phyloP scores from a whole-genome alignment of 2,888 invertebrate genomes.

The Drosophila percnosoma region DNA sequence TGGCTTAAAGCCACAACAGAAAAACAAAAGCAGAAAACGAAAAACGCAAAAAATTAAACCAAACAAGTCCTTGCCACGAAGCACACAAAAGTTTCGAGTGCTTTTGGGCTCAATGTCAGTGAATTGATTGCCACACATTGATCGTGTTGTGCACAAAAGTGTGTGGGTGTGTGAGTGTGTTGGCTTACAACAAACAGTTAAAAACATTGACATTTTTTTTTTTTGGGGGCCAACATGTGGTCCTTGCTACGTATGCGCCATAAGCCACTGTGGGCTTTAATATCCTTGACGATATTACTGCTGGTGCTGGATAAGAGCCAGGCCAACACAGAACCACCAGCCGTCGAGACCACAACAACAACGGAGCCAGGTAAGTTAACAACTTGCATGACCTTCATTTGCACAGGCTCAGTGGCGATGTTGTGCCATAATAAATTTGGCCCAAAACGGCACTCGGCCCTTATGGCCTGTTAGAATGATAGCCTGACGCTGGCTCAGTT shows the following conservation, averaged over 20 bases:
- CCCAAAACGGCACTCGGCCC: slow-evolving; percentile 14
- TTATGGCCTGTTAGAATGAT: neutral
- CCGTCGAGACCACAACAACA: slow-evolving; percentile 75
- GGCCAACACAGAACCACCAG: slow-evolving; percentile 69
- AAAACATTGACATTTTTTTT: slow-evolving; percentile 23
- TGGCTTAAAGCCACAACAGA: slow-evolving; percentile 45
- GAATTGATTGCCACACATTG: slow-evolving; percentile 52
- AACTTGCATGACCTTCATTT: slow-evolving; percentile 48
- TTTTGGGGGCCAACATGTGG: slow-evolving; percentile 62
- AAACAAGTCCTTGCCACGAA: slow-evolving; percentile 36
- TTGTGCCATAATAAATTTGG: slow-evolving; percentile 40
- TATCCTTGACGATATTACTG: slow-evolving; percentile 78
- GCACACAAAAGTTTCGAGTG: slow-evolving; percentile 32
- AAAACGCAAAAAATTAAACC: slow-evolving; percentile 14
- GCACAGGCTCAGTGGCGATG: slow-evolving; percentile 11
- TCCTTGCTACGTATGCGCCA: slow-evolving; percentile 77
- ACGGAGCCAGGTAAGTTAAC: slow-evolving; percentile 80
- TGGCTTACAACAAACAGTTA: slow-evolving; percentile 14
- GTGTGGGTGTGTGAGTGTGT: slow-evolving; percentile 5
- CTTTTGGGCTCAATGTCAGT: slow-evolving; percentile 52
- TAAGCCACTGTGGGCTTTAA: slow-evolving; percentile 78
- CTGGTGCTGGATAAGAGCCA: slow-evolving; percentile 78
- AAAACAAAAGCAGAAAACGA: slow-evolving; percentile 36
- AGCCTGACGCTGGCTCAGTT: slow-evolving; percentile 15
- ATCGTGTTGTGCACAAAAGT: slow-evolving; percentile 21